phyloP scores from a whole-genome alignment of 2,888 invertebrate species.

The Yponomeuta sedellus region DNA sequence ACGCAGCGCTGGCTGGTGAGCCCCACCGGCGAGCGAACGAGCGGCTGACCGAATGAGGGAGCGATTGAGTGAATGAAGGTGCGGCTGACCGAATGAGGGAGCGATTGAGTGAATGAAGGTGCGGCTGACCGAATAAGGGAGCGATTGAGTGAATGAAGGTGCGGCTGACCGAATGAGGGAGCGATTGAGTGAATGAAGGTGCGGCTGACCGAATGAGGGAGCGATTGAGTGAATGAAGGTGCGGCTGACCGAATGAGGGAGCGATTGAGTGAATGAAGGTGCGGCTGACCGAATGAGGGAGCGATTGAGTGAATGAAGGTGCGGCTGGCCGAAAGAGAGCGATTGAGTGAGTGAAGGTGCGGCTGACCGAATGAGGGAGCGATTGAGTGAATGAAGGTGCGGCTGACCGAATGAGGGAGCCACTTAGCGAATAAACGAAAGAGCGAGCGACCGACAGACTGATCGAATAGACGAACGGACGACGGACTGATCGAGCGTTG shows the following conservation, averaged over 20 bases:
- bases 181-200: background rate
- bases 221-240: background rate
- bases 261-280: background rate
- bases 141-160: too few species aligned
- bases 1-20: constrained; percentile 97
- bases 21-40: too few species aligned
- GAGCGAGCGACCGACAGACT: background rate
- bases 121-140: too few species aligned
- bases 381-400: too few species aligned
- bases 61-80: background rate
- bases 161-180: background rate
- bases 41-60: constrained; percentile 26
- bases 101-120: too few species aligned
- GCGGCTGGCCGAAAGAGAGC: background rate
- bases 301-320: background rate
- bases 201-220: background rate
- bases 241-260: background rate
- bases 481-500: too few species aligned
- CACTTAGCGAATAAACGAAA: background rate
- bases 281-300: constrained; percentile 26
- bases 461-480: too few species aligned
- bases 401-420: background rate
- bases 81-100: background rate
- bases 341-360: too few species aligned
- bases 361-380: constrained; percentile 27